phyloP scores from a whole-genome alignment of 1,140 invertebrate species.

The Venustaconcha ellipsiformis region DNA sequence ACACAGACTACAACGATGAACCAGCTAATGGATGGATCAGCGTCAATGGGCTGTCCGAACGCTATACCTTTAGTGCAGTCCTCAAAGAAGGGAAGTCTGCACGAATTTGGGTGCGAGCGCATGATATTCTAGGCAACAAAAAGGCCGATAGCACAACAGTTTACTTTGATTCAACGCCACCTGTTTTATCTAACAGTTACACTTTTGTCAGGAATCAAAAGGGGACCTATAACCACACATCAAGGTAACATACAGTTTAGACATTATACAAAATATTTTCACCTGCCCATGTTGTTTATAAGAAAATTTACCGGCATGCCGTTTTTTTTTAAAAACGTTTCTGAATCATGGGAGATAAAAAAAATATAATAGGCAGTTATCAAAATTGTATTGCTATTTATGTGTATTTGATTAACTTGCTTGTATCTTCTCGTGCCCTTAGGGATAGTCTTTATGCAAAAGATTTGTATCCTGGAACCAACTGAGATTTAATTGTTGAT shows the following conservation, averaged over 20 bases:
- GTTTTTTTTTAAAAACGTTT: no score
- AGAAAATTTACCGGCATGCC: no score
- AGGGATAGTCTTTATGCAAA: no score
- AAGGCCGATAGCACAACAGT: slow-evolving; percentile 13
- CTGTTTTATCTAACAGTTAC: slow-evolving; percentile 1
- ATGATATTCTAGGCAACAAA: slow-evolving; percentile 17
- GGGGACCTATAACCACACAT: slow-evolving; percentile 10
- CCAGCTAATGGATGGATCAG: not conserved
- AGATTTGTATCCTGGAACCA: no score
- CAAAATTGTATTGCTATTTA: no score
- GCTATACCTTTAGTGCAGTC: not conserved
- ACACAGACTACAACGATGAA: not conserved
- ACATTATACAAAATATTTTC: no score
- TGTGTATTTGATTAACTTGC: no score
- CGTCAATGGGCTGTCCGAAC: not conserved
- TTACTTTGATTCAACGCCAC: slow-evolving; percentile 1
- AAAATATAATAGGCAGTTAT: no score
- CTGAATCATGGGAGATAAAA: no score
- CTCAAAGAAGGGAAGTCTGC: not conserved
- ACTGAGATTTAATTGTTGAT: no score
- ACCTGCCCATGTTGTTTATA: no score
- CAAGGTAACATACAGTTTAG: slow-evolving; percentile 3
- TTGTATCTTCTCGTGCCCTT: no score
- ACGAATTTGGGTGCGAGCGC: slow-evolving; percentile 12
- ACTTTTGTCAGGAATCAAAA: not conserved